phyloP scores from a whole-genome alignment of 1,140 invertebrate genomes.

The Tribolium castaneum region DNA sequence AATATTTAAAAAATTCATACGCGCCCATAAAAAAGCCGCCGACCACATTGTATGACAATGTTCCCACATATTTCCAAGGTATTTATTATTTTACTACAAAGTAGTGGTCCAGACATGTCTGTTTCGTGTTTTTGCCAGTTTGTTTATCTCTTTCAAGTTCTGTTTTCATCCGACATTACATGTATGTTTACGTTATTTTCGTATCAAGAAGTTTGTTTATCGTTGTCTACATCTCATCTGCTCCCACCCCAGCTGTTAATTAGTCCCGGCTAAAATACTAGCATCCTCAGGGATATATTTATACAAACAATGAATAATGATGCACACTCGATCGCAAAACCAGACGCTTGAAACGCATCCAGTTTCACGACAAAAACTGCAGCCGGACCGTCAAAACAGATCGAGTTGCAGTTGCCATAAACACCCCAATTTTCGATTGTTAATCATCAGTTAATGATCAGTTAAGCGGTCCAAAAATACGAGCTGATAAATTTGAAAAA shows the following conservation, averaged over 20 bases:
- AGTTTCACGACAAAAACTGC: constrained; percentile 17
- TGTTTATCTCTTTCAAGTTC: constrained; percentile 31
- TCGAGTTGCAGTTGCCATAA: constrained; percentile 2
- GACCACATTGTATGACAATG: constrained; percentile 32
- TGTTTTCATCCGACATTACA: constrained; percentile 15
- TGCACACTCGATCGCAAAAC: constrained; percentile 9
- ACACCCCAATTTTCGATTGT: no score
- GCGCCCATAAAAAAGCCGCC: constrained; percentile 25
- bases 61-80: constrained; percentile 28
- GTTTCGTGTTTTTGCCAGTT: constrained; percentile 35
- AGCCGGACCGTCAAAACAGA: neutral
- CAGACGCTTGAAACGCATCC: neutral
- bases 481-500: neutral
- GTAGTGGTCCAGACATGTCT: constrained; percentile 31
- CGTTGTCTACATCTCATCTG: constrained; percentile 29
- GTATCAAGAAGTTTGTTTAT: constrained; percentile 31
- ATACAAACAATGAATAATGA: constrained; percentile 30
- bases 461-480: no score
- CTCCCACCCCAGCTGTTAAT: constrained; percentile 23
- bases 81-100: constrained; percentile 31
- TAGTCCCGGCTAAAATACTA: constrained; percentile 5
- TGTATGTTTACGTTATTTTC: constrained; percentile 35
- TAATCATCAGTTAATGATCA: no score
- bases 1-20: constrained; percentile 32
- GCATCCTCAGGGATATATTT: constrained; percentile 32